These are phyloP conservation scores for Neoscelio sp. DNA, from an alignment of 2,888 invertebrate species.

Conservation along the genomic window DNA sequence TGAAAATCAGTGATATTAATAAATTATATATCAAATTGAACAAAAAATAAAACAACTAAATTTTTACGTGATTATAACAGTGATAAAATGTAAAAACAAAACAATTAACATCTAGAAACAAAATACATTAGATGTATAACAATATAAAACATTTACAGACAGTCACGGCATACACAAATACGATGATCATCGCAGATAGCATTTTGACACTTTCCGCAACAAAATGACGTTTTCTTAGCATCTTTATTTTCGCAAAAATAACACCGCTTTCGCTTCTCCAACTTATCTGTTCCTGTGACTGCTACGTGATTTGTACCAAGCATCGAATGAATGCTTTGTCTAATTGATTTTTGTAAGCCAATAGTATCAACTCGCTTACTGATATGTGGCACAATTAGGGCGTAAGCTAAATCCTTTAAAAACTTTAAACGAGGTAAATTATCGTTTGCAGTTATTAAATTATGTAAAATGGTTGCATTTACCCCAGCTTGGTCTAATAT, in stretches of 20 bases:
- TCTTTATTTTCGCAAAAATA: constrained; percentile 25
- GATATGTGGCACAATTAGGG: constrained; percentile 4
- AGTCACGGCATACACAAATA: constrained; percentile 19
- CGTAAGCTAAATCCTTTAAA: background rate
- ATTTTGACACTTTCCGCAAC: constrained; percentile 34
- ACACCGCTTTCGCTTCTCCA: constrained; percentile 35
- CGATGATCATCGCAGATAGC: constrained; percentile 28
- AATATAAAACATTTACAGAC: constrained; percentile 1
- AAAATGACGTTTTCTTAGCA: constrained; percentile 28
- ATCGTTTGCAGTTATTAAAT: no score
- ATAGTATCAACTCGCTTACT: background rate
- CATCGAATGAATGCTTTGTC: constrained; percentile 18
- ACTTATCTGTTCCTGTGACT: constrained; percentile 21
- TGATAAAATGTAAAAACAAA: constrained; percentile 16
- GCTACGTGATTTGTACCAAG: constrained; percentile 19
- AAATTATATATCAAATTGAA: constrained; percentile 8
- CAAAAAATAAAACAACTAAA: constrained; percentile 20
- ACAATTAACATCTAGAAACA: constrained; percentile 8
- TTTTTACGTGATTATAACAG: constrained; percentile 13
- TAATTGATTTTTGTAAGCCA: constrained; percentile 26
- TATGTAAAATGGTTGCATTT: no score
- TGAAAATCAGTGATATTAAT: constrained; percentile 3
- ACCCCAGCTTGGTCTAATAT: no score
- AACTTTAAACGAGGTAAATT: background rate
- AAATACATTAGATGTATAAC: constrained; percentile 12